phyloP scores from a whole-genome alignment of 2,113 vertebrate species.

The Rhombomys opimus region DNA sequence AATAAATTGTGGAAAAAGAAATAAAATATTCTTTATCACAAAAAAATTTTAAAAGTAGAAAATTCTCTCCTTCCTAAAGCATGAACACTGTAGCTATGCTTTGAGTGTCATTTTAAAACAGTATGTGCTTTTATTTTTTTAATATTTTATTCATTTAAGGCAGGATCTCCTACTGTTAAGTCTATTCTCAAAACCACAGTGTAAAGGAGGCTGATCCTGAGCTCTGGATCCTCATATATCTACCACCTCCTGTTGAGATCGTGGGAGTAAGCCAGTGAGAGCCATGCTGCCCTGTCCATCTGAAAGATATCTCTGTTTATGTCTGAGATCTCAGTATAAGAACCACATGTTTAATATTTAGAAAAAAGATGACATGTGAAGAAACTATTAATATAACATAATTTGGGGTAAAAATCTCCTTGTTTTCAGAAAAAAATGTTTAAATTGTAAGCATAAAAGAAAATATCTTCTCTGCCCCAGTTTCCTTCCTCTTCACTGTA shows the following conservation, averaged over 20 bases:
- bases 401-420: neutral
- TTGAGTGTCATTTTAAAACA: neutral
- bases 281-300: neutral
- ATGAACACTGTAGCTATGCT: neutral
- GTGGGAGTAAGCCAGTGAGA: neutral
- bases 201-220: neutral
- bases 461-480: neutral
- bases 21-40: too few species aligned
- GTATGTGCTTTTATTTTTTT: neutral
- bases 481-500: too few species aligned
- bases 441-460: neutral
- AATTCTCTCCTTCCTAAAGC: constrained; percentile 35
- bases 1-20: too few species aligned
- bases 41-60: neutral
- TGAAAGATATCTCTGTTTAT: constrained; percentile 16
- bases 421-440: neutral
- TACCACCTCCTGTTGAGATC: too few species aligned
- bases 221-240: neutral
- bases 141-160: neutral
- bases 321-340: neutral
- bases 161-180: neutral
- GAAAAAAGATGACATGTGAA: neutral
- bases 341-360: neutral
- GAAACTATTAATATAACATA: neutral
- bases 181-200: neutral